Evolutionary conservation across 2,888 invertebrate species (phyloP).

Genomic region (Platynereis dumerilii): DNA sequence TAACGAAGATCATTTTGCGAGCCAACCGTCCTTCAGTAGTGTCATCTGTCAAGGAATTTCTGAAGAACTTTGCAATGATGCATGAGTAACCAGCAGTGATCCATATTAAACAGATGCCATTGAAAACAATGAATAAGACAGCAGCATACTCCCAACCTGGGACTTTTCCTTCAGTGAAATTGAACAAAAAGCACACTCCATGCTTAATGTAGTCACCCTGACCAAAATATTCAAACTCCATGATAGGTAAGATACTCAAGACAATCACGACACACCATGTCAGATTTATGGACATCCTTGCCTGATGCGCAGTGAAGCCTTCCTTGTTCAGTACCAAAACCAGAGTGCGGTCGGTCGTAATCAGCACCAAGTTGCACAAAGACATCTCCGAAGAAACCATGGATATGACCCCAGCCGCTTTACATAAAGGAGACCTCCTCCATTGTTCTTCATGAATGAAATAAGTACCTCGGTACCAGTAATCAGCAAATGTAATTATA

Average conservation of each 20-base stretch:
- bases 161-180: slow-evolving; percentile 52
- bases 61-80: slow-evolving; percentile 7
- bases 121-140: slow-evolving; percentile 53
- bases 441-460: slow-evolving; percentile 40
- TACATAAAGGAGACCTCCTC: slow-evolving; percentile 38
- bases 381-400: slow-evolving; percentile 69
- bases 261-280: not conserved
- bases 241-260: not conserved
- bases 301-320: not conserved
- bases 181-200: slow-evolving; percentile 57
- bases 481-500: slow-evolving; percentile 40
- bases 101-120: slow-evolving; percentile 51
- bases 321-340: slow-evolving; percentile 67
- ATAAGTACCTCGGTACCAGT: slow-evolving; percentile 37
- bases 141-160: slow-evolving; percentile 59
- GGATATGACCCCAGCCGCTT: slow-evolving; percentile 39
- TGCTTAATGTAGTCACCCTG: slow-evolving; percentile 32
- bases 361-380: slow-evolving; percentile 69
- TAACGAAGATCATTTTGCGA: slow-evolving; percentile 52
- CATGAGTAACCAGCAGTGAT: slow-evolving; percentile 55
- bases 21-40: slow-evolving; percentile 46
- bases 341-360: slow-evolving; percentile 71
- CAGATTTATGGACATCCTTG: not conserved
- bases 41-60: slow-evolving; percentile 33
- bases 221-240: slow-evolving; percentile 3